A percentile compares a stretch with the other conserved stretches of the same genome.
phyloP scores from a whole-genome alignment of 2,113 vertebrate genomes.

The Passer montanus region DNA sequence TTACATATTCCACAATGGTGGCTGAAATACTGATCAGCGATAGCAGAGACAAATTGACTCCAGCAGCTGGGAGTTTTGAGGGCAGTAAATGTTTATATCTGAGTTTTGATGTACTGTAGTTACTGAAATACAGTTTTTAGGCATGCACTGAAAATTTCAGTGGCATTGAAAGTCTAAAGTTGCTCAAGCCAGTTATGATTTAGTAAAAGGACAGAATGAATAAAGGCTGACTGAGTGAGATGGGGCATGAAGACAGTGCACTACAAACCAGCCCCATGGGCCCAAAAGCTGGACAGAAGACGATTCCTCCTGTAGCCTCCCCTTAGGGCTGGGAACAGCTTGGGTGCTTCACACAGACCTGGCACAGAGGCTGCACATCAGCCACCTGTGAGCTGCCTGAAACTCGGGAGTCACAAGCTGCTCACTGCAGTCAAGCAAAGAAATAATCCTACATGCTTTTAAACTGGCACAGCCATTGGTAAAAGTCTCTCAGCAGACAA shows the following conservation, averaged over 20 bases:
- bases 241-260: background rate
- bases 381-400: fast-evolving
- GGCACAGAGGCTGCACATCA: background rate
- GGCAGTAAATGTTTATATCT: background rate
- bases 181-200: background rate
- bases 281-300: background rate
- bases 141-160: background rate
- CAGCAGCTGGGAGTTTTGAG: background rate
- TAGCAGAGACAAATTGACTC: slow-evolving; percentile 25
- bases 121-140: background rate
- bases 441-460: background rate
- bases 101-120: background rate
- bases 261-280: background rate
- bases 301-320: background rate
- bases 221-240: background rate
- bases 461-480: background rate
- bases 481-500: background rate
- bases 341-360: background rate
- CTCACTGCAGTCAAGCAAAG: background rate
- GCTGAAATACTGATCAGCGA: background rate
- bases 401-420: background rate
- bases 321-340: background rate
- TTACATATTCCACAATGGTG: slow-evolving; percentile 1
- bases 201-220: background rate
- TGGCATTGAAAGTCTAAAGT: background rate